Conservation (phyloP, 2,888 invertebrate genomes). For the Octonoba sinensis region DNA sequence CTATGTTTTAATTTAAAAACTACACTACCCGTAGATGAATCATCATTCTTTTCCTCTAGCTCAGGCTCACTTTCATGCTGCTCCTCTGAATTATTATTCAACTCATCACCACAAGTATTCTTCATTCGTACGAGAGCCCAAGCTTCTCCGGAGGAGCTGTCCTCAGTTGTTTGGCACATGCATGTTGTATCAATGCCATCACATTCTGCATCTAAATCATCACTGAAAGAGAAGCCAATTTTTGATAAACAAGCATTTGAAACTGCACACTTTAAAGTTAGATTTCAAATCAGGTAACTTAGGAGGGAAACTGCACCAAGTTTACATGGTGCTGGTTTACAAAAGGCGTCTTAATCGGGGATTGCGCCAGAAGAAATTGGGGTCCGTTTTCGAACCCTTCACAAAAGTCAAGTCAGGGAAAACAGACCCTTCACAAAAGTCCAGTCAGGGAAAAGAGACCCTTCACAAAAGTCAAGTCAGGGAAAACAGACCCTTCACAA, state of each 20-base stretch:
- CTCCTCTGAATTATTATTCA: constrained; percentile 1
- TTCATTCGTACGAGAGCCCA: constrained; percentile 37
- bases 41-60: constrained; percentile 1
- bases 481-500: too few relatives aligned
- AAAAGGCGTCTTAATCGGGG: too few relatives aligned
- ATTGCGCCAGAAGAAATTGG: too few relatives aligned
- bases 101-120: neutral
- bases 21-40: neutral
- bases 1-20: neutral
- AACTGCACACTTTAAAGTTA: neutral
- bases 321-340: too few relatives aligned
- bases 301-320: neutral
- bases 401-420: too few relatives aligned
- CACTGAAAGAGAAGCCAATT: constrained; percentile 20
- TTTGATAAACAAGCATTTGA: neutral
- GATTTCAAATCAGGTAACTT: neutral
- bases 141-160: constrained; percentile 14
- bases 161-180: constrained; percentile 47
- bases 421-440: too few relatives aligned
- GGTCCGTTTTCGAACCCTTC: too few relatives aligned
- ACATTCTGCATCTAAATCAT: constrained; percentile 33
- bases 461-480: too few relatives aligned
- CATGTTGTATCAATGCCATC: constrained; percentile 56
- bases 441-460: too few relatives aligned
- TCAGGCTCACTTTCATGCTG: constrained; percentile 1